These are phyloP conservation scores for Proisotoma minuta DNA, from an alignment of 2,888 invertebrate species.

Conservation along the genomic window DNA sequence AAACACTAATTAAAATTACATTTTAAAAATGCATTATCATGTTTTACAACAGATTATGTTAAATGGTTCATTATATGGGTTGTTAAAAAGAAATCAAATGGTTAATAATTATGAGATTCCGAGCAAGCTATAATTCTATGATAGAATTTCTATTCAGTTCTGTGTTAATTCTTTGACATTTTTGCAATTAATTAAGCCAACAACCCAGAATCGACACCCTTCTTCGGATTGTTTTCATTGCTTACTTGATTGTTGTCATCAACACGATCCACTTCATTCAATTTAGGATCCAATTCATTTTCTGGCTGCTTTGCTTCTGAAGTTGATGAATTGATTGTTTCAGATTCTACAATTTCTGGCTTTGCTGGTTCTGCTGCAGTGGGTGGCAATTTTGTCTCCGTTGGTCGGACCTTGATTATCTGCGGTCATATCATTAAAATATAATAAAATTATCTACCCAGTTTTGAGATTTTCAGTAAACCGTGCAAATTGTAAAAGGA, in stretches of 20 bases:
- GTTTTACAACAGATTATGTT: too few relatives aligned
- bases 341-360: not conserved
- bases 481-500: not conserved
- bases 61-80: too few relatives aligned
- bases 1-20: too few relatives aligned
- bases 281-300: constrained; percentile 35
- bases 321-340: not conserved
- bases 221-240: constrained; percentile 14
- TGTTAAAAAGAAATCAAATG: too few relatives aligned
- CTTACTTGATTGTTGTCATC: constrained; percentile 36
- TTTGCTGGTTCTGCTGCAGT: constrained; percentile 23
- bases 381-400: too few relatives aligned
- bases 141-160: too few relatives aligned
- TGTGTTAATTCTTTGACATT: not conserved
- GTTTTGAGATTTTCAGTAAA: not conserved
- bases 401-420: constrained; percentile 43
- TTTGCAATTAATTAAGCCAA: constrained; percentile 17
- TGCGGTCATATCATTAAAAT: too few relatives aligned
- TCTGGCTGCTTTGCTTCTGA: too few relatives aligned
- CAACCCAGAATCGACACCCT: constrained; percentile 41
- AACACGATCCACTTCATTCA: constrained; percentile 41
- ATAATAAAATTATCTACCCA: constrained; percentile 4
- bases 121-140: too few relatives aligned
- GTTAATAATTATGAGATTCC: too few relatives aligned
- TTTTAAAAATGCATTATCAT: too few relatives aligned